Evolutionary conservation across 2,113 vertebrate genomes (phyloP).

Genomic region (Pangasianodon hypophthalmus): DNA sequence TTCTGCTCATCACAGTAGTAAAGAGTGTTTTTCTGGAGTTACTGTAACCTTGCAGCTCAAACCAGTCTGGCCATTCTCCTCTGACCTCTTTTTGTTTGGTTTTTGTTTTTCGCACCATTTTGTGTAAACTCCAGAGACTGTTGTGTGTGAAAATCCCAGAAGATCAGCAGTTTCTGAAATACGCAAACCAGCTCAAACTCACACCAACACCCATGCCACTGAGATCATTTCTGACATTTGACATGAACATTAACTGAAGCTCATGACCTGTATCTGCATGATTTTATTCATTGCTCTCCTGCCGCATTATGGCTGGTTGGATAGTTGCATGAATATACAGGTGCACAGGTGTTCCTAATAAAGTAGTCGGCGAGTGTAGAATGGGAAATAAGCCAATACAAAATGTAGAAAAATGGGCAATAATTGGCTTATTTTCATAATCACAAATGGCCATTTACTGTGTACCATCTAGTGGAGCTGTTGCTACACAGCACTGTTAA

Average conservation of each 20-base stretch:
- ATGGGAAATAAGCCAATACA: background rate
- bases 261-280: background rate
- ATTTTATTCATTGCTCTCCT: background rate
- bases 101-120: background rate
- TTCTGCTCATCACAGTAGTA: background rate
- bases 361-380: background rate
- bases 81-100: background rate
- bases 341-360: background rate
- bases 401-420: background rate
- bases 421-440: background rate
- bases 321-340: background rate
- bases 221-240: background rate
- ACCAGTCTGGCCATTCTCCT: background rate
- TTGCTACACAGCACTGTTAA: no score
- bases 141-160: no score
- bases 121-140: no score
- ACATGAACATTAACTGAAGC: background rate
- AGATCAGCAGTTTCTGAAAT: background rate
- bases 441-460: background rate
- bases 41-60: background rate
- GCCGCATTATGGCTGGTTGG: background rate
- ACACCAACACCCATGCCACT: background rate
- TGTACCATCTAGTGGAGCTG: background rate
- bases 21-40: no score
- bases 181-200: background rate